A percentile compares a stretch with the other conserved stretches of the same genome.
Conservation (phyloP, 2,797 vertebrate species). For the Squalus acanthias region DNA sequence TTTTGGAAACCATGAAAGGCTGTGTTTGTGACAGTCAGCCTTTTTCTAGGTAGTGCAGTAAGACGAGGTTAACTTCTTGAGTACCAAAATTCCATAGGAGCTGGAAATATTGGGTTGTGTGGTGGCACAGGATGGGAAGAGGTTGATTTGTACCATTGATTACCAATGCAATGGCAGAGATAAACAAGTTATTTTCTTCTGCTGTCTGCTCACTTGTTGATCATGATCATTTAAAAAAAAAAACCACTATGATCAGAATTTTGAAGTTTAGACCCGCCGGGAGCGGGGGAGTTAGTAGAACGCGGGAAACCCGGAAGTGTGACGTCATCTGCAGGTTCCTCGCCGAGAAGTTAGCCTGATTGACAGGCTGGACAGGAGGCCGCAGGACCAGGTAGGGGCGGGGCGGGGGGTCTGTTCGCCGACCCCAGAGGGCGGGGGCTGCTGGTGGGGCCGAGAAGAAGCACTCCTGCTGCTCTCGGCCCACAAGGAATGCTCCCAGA, state of each 20-base stretch:
- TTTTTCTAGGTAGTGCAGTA: background rate
- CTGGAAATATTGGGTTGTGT: background rate
- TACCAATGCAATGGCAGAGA: background rate
- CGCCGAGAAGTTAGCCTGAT: too few species aligned
- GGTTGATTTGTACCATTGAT: background rate
- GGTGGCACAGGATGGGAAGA: background rate
- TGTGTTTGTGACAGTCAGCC: background rate
- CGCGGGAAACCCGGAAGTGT: too few species aligned
- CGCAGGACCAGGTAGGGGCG: too few species aligned
- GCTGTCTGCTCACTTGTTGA: background rate
- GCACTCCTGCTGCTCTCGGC: too few species aligned
- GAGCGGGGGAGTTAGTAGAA: too few species aligned
- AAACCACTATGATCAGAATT: background rate
- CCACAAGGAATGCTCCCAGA: too few species aligned
- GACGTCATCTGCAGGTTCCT: too few species aligned
- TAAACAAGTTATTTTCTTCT: background rate
- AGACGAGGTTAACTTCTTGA: conserved; percentile 3
- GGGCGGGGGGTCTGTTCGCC: too few species aligned
- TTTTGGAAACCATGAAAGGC: background rate
- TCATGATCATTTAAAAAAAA: background rate
- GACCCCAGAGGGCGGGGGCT: too few species aligned
- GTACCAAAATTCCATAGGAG: background rate
- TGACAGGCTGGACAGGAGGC: too few species aligned
- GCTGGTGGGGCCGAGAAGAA: too few species aligned
- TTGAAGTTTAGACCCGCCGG: too few species aligned